Conservation (phyloP, 2,888 invertebrate genomes). For the Synergus gifuensis region DNA sequence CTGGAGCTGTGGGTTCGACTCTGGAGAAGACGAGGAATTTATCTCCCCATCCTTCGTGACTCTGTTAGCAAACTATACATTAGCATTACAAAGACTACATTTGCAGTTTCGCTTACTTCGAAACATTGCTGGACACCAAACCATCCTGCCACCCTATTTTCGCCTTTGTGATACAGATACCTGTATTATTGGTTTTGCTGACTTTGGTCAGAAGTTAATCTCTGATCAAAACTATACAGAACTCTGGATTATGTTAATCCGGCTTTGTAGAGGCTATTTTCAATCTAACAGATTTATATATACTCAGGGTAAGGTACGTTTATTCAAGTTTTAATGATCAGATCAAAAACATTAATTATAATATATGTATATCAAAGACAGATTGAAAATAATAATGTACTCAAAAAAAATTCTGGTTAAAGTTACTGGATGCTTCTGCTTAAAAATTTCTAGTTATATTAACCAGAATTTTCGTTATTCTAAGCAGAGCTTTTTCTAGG, state of each 20-base stretch:
- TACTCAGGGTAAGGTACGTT: too few species aligned
- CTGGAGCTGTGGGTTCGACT: constrained; percentile 40
- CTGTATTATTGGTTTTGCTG: constrained; percentile 13
- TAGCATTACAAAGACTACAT: constrained; percentile 66
- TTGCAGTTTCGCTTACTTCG: constrained; percentile 61
- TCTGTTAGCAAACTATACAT: constrained; percentile 62
- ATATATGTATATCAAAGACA: too few species aligned
- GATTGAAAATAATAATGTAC: too few species aligned
- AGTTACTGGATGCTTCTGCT: too few species aligned
- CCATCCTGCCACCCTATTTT: constrained; percentile 15
- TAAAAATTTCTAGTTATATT: too few species aligned
- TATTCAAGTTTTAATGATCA: too few species aligned
- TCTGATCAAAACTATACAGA: constrained; percentile 23
- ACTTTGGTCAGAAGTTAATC: constrained; percentile 35
- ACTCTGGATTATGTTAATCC: constrained; percentile 18
- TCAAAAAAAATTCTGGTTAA: too few species aligned
- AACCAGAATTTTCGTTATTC: too few species aligned
- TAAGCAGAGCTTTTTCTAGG: too few species aligned
- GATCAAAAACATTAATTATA: too few species aligned
- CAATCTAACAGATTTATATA: too few species aligned
- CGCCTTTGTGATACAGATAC: constrained; percentile 17
- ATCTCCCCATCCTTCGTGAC: constrained; percentile 20
- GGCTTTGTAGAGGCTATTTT: neutral
- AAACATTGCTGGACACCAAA: constrained; percentile 29
- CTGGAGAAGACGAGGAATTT: constrained; percentile 40